Base-by-base conservation (phyloP, 2,888 invertebrate genomes). In the Leucoptera coffeella region DNA sequence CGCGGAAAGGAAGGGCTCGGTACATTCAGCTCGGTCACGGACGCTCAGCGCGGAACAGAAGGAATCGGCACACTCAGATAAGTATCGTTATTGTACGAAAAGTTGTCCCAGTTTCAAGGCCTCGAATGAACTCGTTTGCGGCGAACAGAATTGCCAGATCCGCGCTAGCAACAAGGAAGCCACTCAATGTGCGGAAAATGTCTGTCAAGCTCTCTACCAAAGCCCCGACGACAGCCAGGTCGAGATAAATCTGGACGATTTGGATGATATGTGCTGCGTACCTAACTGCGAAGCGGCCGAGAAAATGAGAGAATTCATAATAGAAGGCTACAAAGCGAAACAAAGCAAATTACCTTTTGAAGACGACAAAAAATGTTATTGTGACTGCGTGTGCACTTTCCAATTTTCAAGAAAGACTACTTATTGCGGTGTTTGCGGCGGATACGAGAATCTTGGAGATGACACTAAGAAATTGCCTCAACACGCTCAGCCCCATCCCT, bases 141-240 rank as follows among this genome's bases (percentile, higher is more conserved):
- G 19, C 19, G 10, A 14, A 9, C n/a, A 14, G 14, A 14, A 11
- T 4, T 23, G 23, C 23, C 14, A 11, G 12, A 9, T 23, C 23
- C 10, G 10, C 10, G 32, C 30, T 2, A 37, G 33, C 15, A 30
- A 29, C 12, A 23, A 32, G 14, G 31, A 30, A 8, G 30, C 30
- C 17, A 33, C 33, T 14, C 33, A 32, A 14, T 30, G 27, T 3
- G 35, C 38, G 10, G 31, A 39, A 10, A 33, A 39, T 3, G 42
- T 40, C 32, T 54, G 53, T 30, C 30, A 33, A 17, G 34, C 34
- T 14, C 45, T 46, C 14, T 39, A 42, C 22, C 61, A 59, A 2
- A 65, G 65, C 30, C 67, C 64, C n/a, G 59, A 53, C 6, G 69
- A 69, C 33, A 65, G 65, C 31, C 34, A 64, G 15, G 35, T 67